phyloP scores from a whole-genome alignment of 2,888 invertebrate species.

The Bellardia pandia region DNA sequence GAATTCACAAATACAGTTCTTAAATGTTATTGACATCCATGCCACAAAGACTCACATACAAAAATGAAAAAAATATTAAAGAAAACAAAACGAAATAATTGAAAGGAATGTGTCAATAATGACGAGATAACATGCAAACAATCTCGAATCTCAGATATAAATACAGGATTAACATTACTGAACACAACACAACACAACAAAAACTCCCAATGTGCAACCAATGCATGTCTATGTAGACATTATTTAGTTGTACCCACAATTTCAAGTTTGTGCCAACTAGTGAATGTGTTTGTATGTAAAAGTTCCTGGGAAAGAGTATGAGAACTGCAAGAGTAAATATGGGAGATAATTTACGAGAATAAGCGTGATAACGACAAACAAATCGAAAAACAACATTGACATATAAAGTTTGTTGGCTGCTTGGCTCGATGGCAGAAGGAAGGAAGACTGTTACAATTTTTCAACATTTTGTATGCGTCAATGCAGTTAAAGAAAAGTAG shows the following conservation, averaged over 20 bases:
- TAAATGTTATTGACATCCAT: slow-evolving; percentile 5
- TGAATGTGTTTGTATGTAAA: not conserved
- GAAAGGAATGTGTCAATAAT: slow-evolving; percentile 66
- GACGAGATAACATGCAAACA: slow-evolving; percentile 67
- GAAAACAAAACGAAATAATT: not conserved
- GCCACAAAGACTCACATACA: not conserved
- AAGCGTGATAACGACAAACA: slow-evolving; percentile 63
- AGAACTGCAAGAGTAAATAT: slow-evolving; percentile 49
- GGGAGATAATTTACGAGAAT: slow-evolving; percentile 70
- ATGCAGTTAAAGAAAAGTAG: slow-evolving; percentile 1
- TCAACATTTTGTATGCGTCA: not conserved
- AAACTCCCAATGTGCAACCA: slow-evolving; percentile 1
- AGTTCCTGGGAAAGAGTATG: slow-evolving; percentile 52
- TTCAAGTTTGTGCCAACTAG: not conserved
- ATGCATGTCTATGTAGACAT: not conserved
- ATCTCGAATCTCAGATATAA: slow-evolving; percentile 32
- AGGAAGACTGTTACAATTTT: slow-evolving; percentile 5
- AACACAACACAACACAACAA: slow-evolving; percentile 14
- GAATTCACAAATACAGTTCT: not conserved
- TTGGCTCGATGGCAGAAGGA: not conserved
- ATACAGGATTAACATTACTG: slow-evolving; percentile 38
- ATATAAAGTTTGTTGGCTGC: not conserved
- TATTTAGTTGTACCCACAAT: slow-evolving; percentile 16
- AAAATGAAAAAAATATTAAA: not conserved
- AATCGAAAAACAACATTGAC: slow-evolving; percentile 57